phyloP scores from a whole-genome alignment of 2,797 vertebrate genomes.

The Gambusia yucatana region DNA sequence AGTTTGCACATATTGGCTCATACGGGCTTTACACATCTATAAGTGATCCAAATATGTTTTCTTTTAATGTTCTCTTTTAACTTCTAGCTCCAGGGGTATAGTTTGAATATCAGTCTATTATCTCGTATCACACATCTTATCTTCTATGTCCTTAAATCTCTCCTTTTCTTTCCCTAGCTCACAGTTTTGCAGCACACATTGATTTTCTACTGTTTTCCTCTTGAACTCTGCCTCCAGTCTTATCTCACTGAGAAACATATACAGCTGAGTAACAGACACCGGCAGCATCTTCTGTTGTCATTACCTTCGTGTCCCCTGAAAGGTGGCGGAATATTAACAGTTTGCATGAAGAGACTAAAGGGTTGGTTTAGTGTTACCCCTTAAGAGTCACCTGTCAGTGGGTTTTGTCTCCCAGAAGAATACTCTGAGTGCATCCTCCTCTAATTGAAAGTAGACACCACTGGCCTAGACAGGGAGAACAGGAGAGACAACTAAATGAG shows the following conservation, averaged over 20 bases:
- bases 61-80: conserved; percentile 71
- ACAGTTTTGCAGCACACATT: conserved; percentile 37
- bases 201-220: conserved; percentile 50
- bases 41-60: conserved; percentile 71
- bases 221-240: conserved; percentile 47
- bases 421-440: conserved; percentile 64
- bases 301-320: conserved; percentile 64
- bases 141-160: conserved; percentile 72
- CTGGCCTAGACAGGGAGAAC: conserved; percentile 41
- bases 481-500: conserved; percentile 41
- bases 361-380: conserved; percentile 70
- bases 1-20: conserved; percentile 63
- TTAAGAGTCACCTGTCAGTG: conserved; percentile 70
- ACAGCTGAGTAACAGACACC: conserved; percentile 66
- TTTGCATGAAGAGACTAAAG: conserved; percentile 59
- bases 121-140: conserved; percentile 76
- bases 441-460: conserved; percentile 75
- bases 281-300: conserved; percentile 44
- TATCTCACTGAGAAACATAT: conserved; percentile 53
- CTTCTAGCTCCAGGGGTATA: conserved; percentile 65
- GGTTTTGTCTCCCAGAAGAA: conserved; percentile 65
- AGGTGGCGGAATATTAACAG: conserved; percentile 64
- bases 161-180: conserved; percentile 28
- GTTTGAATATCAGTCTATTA: conserved; percentile 76
- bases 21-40: conserved; percentile 71